phyloP scores from a whole-genome alignment of 2,888 invertebrate genomes.

The Ornithoptera priamus region DNA sequence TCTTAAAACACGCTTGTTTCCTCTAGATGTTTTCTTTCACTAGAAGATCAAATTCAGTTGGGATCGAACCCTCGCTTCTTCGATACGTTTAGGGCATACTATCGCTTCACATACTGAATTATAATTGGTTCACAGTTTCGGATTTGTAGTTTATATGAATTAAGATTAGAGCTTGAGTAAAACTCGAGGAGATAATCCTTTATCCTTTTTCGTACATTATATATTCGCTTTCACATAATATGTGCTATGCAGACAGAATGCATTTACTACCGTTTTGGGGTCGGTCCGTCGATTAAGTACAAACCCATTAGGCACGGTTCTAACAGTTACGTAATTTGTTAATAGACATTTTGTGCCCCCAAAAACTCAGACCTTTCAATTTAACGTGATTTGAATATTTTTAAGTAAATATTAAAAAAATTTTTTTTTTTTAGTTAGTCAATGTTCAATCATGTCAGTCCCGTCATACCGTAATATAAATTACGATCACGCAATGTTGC shows the following conservation, averaged over 20 bases:
- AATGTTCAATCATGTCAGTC: no score
- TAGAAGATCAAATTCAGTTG: no score
- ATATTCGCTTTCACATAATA: not conserved
- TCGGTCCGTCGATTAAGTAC: constrained; percentile 6
- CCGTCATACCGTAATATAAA: no score
- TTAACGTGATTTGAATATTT: not conserved
- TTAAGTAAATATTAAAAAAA: not conserved
- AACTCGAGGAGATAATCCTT: no score
- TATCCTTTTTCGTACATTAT: not conserved
- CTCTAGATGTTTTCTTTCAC: no score
- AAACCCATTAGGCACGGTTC: not conserved
- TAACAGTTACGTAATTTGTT: not conserved
- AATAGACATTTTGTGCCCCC: not conserved
- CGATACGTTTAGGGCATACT: not conserved
- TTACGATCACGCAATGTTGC: no score
- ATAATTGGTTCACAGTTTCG: not conserved
- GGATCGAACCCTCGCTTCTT: no score
- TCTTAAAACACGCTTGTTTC: no score
- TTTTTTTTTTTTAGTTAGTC: no score
- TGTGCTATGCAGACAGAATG: not conserved
- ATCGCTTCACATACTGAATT: not conserved
- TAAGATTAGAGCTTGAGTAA: no score
- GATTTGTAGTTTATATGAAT: no score
- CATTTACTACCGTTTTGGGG: not conserved
- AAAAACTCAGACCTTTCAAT: no score